These are phyloP conservation scores for Protophormia terraenovae DNA, from an alignment of 2,888 invertebrate genomes.

Conservation along the genomic window DNA sequence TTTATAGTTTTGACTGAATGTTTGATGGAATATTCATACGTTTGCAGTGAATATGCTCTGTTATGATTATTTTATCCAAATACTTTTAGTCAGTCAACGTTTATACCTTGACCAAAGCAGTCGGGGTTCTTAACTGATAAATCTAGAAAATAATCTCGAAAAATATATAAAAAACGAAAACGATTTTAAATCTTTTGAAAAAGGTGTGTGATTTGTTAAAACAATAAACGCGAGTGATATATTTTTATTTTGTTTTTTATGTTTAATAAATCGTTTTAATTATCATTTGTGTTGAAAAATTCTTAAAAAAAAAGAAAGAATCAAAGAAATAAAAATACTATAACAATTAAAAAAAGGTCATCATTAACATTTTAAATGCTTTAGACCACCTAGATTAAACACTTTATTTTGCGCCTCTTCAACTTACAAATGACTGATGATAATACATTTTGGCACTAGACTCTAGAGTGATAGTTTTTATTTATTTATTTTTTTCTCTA, in stretches of 20 bases:
- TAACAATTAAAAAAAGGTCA: constrained; percentile 32
- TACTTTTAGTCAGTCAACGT: constrained; percentile 73
- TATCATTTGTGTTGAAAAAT: neutral
- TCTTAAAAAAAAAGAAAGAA: neutral
- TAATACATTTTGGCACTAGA: constrained; percentile 6
- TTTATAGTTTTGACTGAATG: constrained; percentile 22
- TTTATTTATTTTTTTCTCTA: neutral
- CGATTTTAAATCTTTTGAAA: neutral
- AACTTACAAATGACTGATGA: neutral
- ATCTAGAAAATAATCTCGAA: neutral
- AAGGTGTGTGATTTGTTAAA: constrained; percentile 46
- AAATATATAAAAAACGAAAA: neutral
- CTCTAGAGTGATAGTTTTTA: constrained; percentile 3
- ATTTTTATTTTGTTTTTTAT: neutral
- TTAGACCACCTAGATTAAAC: neutral
- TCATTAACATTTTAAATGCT: neutral
- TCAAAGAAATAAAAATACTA: neutral
- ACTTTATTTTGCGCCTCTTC: neutral
- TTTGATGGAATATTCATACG: neutral
- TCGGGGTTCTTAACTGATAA: constrained; percentile 49
- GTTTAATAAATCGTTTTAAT: constrained; percentile 42
- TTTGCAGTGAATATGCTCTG: constrained; percentile 49
- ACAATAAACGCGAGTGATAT: constrained; percentile 9
- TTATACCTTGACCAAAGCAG: constrained; percentile 77
- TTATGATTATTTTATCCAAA: constrained; percentile 63